Conservation (phyloP, 2,113 vertebrate genomes). For the Antechinus flavipes region DNA sequence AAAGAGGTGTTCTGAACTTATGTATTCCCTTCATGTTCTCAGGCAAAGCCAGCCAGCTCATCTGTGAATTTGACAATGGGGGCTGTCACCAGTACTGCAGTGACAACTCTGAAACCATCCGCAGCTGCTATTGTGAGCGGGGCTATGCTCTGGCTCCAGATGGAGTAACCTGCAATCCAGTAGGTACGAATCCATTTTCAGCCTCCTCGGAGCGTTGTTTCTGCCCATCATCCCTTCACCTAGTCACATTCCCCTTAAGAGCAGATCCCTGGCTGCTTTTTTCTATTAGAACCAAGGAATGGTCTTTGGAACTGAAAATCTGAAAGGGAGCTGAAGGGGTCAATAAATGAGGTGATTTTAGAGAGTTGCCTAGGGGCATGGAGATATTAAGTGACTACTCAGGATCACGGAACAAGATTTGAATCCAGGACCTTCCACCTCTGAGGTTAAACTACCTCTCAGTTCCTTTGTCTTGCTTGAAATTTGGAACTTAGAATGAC, state of each 20-base stretch:
- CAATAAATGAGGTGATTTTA: background rate
- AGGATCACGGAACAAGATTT: background rate
- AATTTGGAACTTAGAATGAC: background rate
- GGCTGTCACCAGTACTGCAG: conserved; percentile 92
- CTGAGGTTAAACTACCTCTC: background rate
- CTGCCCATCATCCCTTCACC: background rate
- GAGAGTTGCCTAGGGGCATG: background rate
- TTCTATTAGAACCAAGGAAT: background rate
- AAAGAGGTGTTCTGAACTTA: background rate
- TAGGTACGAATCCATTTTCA: conserved; percentile 83
- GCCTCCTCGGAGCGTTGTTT: background rate
- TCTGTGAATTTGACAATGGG: conserved; percentile 88
- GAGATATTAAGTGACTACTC: background rate
- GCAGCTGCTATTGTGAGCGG: conserved; percentile 85
- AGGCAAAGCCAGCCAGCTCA: conserved; percentile 70
- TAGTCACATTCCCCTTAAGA: background rate
- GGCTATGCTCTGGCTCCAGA: conserved; percentile 86
- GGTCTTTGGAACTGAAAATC: background rate
- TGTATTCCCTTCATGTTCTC: background rate
- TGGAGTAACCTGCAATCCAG: conserved; percentile 85
- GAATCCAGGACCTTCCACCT: background rate
- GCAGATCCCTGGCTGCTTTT: background rate
- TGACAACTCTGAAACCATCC: conserved; percentile 61
- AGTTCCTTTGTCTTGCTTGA: background rate
- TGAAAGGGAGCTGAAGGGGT: background rate